Base-by-base conservation (phyloP, 2,888 invertebrate species). In the Scrobipalpa atriplicella region DNA sequence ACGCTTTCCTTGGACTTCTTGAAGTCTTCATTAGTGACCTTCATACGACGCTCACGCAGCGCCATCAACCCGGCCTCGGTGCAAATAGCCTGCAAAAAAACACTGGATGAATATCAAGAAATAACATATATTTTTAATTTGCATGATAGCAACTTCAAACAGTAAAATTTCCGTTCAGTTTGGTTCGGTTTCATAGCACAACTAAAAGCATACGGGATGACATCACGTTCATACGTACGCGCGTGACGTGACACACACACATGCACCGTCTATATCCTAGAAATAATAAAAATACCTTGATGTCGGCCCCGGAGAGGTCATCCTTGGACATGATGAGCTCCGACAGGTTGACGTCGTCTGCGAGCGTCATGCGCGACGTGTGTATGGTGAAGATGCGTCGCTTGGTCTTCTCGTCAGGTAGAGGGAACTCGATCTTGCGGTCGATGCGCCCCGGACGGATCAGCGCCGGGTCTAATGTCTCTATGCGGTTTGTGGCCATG, bases 1-100 rank as follows among this genome's bases (percentile, higher is more conserved):
- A 99, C 99, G 90, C 98, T 99, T 86, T 99, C 99, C 89, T 99
- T 99, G 0, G 99, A 99, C 87, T 99, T 99, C 87, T 98, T 98
- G 87, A 99, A 99, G 90, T 99, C 99, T 88, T 99, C 99, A 92
- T 99, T 99, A 70, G 98, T 99, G 41, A 99, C 99, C 90, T 99
- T 99, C 99, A 99, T 99, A 76, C 99, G 95, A 66, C 99, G 95
- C 87, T 99, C 99, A 71, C 99, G 94, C 63, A 99, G 91, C 5
- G 99, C 99, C 96, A 99, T 97, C 66, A 99, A 93, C 71, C 99
- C 99, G 66, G 99, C 99, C 94, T 99, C 99, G 9, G 99, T 99
- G 88, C 99, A 99, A 86, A 99, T 99, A 16, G 99, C 99, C 97
- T 98, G 86, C 36, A 93, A 13, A 56, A 21, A 29, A 21, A 21